Percentiles rank a stretch among this genome's conserved stretches.
phyloP scores from a whole-genome alignment of 2,888 invertebrate species.

The Allophyes oxyacanthae region DNA sequence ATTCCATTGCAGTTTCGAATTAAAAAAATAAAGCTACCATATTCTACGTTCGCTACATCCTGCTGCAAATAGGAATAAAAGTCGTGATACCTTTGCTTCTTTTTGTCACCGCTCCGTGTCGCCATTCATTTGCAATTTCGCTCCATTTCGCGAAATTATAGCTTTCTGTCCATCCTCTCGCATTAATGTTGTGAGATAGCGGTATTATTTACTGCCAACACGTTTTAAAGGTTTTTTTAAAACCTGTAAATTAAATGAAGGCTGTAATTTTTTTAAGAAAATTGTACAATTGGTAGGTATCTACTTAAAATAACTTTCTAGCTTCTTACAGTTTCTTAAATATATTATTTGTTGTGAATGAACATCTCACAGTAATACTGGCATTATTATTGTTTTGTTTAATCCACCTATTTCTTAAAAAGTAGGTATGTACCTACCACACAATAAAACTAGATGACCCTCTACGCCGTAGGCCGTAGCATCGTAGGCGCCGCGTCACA shows the following conservation, averaged over 20 bases:
- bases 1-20: slow-evolving; percentile 34
- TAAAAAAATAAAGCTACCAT: slow-evolving; percentile 21
- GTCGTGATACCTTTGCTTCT: slow-evolving; percentile 21
- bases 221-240: not conserved
- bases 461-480: not conserved
- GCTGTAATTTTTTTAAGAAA: too few relatives aligned
- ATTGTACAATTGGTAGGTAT: too few relatives aligned
- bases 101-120: slow-evolving; percentile 23
- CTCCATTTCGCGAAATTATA: slow-evolving; percentile 35
- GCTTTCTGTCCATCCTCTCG: slow-evolving; percentile 5
- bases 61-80: slow-evolving; percentile 30
- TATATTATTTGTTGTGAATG: too few relatives aligned
- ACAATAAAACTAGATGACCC: not conserved
- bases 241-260: too few relatives aligned
- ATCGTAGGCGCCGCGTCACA: slow-evolving; percentile 9
- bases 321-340: too few relatives aligned
- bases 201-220: slow-evolving; percentile 3
- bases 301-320: too few relatives aligned
- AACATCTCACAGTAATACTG: too few relatives aligned
- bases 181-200: slow-evolving; percentile 1
- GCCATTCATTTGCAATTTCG: slow-evolving; percentile 42
- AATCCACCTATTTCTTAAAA: too few relatives aligned
- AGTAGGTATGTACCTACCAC: too few relatives aligned
- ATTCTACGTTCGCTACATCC: slow-evolving; percentile 27
- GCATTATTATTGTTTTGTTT: too few relatives aligned